Conservation (phyloP, 2,113 vertebrate genomes). For the Corvus cornix region DNA sequence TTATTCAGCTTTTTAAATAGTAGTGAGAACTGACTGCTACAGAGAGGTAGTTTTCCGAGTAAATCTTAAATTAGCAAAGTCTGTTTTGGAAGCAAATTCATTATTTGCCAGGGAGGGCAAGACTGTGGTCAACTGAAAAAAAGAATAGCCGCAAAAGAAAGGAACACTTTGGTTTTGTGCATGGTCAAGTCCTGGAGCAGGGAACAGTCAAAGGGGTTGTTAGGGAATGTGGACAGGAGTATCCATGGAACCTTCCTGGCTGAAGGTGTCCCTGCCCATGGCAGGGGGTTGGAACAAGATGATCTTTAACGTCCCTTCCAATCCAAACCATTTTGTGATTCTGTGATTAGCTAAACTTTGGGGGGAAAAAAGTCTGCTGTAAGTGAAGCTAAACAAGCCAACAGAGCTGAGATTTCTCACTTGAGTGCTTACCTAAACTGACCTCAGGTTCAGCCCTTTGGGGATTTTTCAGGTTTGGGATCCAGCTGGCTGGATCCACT, state of each 20-base stretch:
- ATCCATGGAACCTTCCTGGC: neutral
- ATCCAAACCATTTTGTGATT: neutral
- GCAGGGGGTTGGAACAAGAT: neutral
- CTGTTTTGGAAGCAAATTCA: neutral
- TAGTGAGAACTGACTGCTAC: neutral
- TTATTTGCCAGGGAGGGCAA: neutral
- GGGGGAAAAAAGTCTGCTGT: fast-evolving
- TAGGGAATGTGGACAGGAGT: neutral
- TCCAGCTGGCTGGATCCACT: neutral
- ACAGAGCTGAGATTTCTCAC: neutral
- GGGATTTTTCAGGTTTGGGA: neutral
- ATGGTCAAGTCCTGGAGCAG: neutral
- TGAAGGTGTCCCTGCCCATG: neutral
- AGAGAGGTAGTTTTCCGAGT: neutral
- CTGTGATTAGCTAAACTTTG: neutral
- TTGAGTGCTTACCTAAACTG: neutral
- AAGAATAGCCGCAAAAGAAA: neutral
- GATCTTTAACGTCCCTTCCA: neutral
- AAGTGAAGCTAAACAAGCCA: neutral
- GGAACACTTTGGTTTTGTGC: neutral
- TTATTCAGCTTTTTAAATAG: neutral
- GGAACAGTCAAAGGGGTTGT: neutral
- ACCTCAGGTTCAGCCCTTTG: neutral
- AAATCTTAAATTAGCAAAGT: neutral
- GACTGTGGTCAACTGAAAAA: neutral